Base-by-base conservation (phyloP, 2,888 invertebrate species). In the Acleris sparsana region DNA sequence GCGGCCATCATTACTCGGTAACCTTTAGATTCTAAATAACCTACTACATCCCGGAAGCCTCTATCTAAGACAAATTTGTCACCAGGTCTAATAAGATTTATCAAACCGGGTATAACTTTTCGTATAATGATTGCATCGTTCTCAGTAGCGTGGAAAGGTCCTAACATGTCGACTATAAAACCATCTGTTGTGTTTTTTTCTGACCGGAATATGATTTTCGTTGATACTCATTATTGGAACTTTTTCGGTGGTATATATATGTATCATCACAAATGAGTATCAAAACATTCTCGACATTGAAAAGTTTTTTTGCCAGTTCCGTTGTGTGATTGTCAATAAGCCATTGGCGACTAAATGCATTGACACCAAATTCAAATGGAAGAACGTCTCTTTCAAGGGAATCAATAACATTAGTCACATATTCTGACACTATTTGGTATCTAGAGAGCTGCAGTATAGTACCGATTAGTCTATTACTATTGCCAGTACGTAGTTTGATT, bases 211-310 rank as follows among this genome's bases (percentile, higher is more conserved):
- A 53, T n/a, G 53, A 53, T 53, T 53, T 53, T 29, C 29, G 29
- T 29, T 29, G 29, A 29, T 29, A 9, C 29, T 7, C 9, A 29
- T 29, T 9, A 29, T 53, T 53, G 53, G 29, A 17, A 53, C 53
- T 53, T 53, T 53, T 53, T 53, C 33, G 53, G 29, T 53, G 53
- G 29, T 53, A 53, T 53, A 29, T n/a, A 9, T 53, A 29, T 6
- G 53, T 53, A 29, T 33, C 53, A 53, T 53, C 53, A 53, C 53
- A 53, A 53, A 53, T n/a, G 29, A 53, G 53, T 53, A 53, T 53
- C 29, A 29, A 29, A 53, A 25, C 25, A 53, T 53, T 29, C 29
- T 53, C 25, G 5, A 17, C 29, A 53, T 53, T 29, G 29, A 53
- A 53, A 29, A 29, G 29, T 22, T 53, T 53, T 53, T 33, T 53